These are phyloP conservation scores for Acanthaster planci DNA, from an alignment of 35 echinoderm and acorn worm species.

Conservation along the genomic window DNA sequence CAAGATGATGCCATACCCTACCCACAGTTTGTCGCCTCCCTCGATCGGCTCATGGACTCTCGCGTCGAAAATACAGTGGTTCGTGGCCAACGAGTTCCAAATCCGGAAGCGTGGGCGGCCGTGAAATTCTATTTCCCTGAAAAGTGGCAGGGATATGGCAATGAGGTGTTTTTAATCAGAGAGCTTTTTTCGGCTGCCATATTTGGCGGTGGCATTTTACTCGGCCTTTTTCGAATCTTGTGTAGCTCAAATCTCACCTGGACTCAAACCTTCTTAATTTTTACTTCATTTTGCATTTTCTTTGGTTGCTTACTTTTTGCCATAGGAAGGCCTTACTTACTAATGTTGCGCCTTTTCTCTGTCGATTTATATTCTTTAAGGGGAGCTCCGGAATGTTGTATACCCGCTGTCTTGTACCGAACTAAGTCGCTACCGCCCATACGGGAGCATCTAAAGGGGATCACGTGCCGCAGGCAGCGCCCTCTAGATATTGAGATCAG, in stretches of 20 bases:
- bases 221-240: background rate
- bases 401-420: conserved; percentile 43
- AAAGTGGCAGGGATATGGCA: conserved; percentile 47
- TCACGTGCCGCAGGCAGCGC: background rate
- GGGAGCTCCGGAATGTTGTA: conserved; percentile 41
- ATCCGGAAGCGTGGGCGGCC: conserved; percentile 1
- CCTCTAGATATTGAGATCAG: conserved; percentile 42
- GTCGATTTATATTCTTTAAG: background rate
- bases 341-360: background rate
- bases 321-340: conserved; percentile 34
- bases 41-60: conserved; percentile 39
- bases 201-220: conserved; percentile 25
- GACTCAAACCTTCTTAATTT: background rate
- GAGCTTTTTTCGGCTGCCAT: conserved; percentile 18
- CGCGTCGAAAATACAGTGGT: conserved; percentile 33
- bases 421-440: background rate
- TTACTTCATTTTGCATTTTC: conserved; percentile 7
- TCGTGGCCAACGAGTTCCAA: background rate
- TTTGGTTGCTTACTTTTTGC: conserved; percentile 14
- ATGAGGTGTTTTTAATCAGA: background rate
- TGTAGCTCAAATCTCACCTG: background rate
- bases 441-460: background rate
- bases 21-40: background rate
- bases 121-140: conserved; percentile 52
- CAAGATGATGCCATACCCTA: conserved; percentile 39